Percentiles rank a stretch among this genome's conserved stretches.
phyloP scores from a whole-genome alignment of 2,113 vertebrate genomes.

The Xenotilapia longispinis region DNA sequence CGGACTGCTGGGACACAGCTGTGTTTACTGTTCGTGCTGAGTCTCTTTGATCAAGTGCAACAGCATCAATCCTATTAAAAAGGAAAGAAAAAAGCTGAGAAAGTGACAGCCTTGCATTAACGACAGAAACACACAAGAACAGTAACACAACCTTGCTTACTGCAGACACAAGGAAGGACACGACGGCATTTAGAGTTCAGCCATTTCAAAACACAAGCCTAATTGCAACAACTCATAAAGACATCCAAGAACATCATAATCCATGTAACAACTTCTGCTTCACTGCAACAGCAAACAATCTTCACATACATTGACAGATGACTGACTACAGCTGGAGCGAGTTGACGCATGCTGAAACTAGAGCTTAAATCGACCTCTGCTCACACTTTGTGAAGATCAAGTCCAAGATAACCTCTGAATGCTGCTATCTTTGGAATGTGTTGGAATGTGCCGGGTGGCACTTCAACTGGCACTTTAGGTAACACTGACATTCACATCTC shows the following conservation, averaged over 20 bases:
- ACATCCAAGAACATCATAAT: background rate
- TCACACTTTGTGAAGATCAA: background rate
- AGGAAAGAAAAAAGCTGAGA: background rate
- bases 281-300: background rate
- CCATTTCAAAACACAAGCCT: background rate
- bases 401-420: background rate
- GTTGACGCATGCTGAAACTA: background rate
- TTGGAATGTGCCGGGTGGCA: constrained; percentile 16
- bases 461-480: constrained; percentile 45
- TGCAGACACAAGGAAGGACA: background rate
- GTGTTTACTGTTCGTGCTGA: background rate
- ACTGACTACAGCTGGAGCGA: background rate
- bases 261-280: constrained; percentile 21
- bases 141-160: background rate
- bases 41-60: constrained; percentile 1
- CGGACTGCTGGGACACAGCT: background rate
- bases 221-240: background rate
- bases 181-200: background rate
- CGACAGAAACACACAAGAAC: background rate
- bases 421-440: constrained; percentile 68
- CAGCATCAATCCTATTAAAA: background rate
- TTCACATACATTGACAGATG: constrained; percentile 12
- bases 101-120: background rate
- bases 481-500: constrained; percentile 3
- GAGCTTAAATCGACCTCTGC: background rate